Base-by-base conservation (phyloP, 2,888 invertebrate species). In the Hemaris fuciformis region DNA sequence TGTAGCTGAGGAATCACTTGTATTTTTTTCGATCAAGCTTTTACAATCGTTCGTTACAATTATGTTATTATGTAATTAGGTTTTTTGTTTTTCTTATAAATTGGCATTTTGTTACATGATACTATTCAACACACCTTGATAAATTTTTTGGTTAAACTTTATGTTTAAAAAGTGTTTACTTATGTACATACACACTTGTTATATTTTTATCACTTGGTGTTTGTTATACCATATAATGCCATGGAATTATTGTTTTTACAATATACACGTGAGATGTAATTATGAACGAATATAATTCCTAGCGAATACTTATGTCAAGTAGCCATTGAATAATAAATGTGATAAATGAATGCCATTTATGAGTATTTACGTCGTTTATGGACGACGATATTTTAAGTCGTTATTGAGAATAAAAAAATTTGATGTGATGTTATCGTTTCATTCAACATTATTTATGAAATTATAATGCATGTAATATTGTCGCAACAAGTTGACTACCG, bases 311-410 rank as follows among this genome's bases (percentile, higher is more conserved):
- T 31, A 53, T 25, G 46, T 59, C 18, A 56, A 58, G 63, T 76
- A 78, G 76, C 66, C 66, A 78, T 74, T 74, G 64, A 75, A 68
- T 66, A 61, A 74, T 64, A 71, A 75, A 76, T 88, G 89, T 89
- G 89, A 89, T 89, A 88, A 75, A 79, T 76, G 70, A 77, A 80
- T 79, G 89, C 89, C 89, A 89, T 89, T 84, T 83, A 79, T 73
- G 75, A 88, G 83, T 88, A 87, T 87, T 88, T 79, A 76, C 66
- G 72, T 74, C 77, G 73, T 79, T 71, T 70, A 66, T 46, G 63
- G n/a, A 71, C 76, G 75, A 69, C 70, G 48, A 70, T 71, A 69
- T 66, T 64, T 71, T 71, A 71, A 73, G 31, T 53, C 10, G 48
- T 53, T 53, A 60, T 38, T 31, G 18, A 53, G 8, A 53, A 53